Conservation (phyloP, 2,888 invertebrate species). For the Acheta domesticus region DNA sequence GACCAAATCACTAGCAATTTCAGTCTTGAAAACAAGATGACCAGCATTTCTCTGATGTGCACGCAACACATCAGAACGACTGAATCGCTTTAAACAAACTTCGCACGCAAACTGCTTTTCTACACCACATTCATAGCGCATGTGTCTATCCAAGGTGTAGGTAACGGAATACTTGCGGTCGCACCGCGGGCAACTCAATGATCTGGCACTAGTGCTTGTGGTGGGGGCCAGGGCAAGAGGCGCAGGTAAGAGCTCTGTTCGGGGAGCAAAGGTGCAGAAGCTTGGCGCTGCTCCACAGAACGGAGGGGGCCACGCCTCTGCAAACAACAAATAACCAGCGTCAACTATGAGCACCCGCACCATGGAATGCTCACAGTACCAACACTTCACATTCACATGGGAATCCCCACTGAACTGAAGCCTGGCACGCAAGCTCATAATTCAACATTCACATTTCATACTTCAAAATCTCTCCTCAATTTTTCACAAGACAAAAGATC, state of each 20-base stretch:
- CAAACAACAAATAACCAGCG: conserved; percentile 12
- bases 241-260: conserved; percentile 18
- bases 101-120: conserved; percentile 44
- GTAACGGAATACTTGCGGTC: conserved; percentile 38
- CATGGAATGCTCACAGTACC: neutral
- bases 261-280: conserved; percentile 18
- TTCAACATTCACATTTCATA: no score
- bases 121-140: conserved; percentile 47
- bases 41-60: conserved; percentile 35
- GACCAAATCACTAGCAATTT: neutral
- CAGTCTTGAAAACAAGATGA: conserved; percentile 26
- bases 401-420: neutral
- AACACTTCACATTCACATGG: neutral
- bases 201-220: conserved; percentile 26
- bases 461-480: no score
- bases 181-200: conserved; percentile 37
- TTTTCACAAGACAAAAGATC: no score
- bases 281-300: conserved; percentile 18
- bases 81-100: conserved; percentile 38
- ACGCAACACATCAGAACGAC: conserved; percentile 35
- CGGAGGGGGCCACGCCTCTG: conserved; percentile 24
- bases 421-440: neutral
- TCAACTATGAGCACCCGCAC: neutral
- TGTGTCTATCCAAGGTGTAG: conserved; percentile 44
- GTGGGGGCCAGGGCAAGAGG: conserved; percentile 1